Base-by-base conservation (phyloP, 2,888 invertebrate species). In the Acanthosepion pharaonis region DNA sequence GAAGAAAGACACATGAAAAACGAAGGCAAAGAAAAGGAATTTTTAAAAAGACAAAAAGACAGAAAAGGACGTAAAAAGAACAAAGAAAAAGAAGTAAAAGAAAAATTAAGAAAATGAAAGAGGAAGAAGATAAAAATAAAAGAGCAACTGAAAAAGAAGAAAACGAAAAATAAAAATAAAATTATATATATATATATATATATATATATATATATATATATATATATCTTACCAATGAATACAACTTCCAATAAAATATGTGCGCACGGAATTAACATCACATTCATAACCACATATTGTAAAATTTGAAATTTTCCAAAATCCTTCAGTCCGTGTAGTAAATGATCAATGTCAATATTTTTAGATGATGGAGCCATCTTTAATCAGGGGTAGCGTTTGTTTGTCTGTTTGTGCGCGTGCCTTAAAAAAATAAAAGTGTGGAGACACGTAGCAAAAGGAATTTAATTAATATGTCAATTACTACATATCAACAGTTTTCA, bases 251-350 rank as follows among this genome's bases (percentile, higher is more conserved):
- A 59, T 23, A 94, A 53, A 18, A 55, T 94, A 20, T 51, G 51
- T 0, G 94, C 94, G 15, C 53, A 48, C 8, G 55, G 49, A 15
- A 94, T 42, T 53, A 51, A 23, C 49, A 53, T 94, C 5, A 94
- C 8, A 23, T 48, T 42, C 9, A 94, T 9, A 5, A 94, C 59
- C 15, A 53, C 18, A 25, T 55, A 55, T 42, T 94, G 94, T 42
- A 94, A 53, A n/a, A 94, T 55, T 59, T 94, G 94, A 59, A 55
- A 94, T 94, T 33, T 53, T 28, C 94, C 94, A n/a, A 94, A 94
- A 23, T 42, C 55, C 42, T 94, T 94, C 94, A 94, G n/a, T 18
- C 51, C 55, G 15, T 53, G 49, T 42, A 94, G 42, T 18, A 94
- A 55, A 18, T 94, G 25, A 53, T 94, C 94, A n/a, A 94, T 59